phyloP scores from a whole-genome alignment of 2,888 invertebrate genomes.

The Synergus itoensis region DNA sequence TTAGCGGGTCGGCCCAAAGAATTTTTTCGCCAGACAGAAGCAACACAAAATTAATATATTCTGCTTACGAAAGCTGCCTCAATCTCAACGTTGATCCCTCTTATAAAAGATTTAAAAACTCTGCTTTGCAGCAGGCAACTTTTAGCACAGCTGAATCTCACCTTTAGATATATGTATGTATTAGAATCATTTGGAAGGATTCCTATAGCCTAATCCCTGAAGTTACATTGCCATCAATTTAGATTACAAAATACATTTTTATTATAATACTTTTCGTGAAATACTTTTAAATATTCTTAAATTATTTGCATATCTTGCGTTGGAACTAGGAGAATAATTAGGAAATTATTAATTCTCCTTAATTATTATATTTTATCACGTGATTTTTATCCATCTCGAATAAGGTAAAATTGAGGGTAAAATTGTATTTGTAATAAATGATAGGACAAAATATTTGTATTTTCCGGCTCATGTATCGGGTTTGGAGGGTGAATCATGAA shows the following conservation, averaged over 20 bases:
- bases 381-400: not conserved
- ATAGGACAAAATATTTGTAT: not conserved
- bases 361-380: not conserved
- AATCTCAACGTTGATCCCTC: not conserved
- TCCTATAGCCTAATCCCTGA: not conserved
- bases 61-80: not conserved
- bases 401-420: not conserved
- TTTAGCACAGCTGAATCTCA: not conserved
- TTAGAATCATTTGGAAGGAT: not conserved
- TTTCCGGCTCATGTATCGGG: not conserved
- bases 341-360: not conserved
- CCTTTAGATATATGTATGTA: not conserved
- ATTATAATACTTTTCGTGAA: no score
- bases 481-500: slow-evolving; percentile 16
- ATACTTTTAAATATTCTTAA: no score
- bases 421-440: not conserved
- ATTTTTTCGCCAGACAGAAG: not conserved
- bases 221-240: not conserved
- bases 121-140: not conserved
- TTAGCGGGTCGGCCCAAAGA: not conserved
- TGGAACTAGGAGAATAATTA: not conserved
- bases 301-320: not conserved
- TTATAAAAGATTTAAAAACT: not conserved
- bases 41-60: not conserved
- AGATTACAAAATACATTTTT: not conserved